Percentiles rank a stretch among this genome's conserved stretches.
Evolutionary conservation across 2,113 vertebrate species (phyloP).

Genomic region (Phrynosoma blainvillii): DNA sequence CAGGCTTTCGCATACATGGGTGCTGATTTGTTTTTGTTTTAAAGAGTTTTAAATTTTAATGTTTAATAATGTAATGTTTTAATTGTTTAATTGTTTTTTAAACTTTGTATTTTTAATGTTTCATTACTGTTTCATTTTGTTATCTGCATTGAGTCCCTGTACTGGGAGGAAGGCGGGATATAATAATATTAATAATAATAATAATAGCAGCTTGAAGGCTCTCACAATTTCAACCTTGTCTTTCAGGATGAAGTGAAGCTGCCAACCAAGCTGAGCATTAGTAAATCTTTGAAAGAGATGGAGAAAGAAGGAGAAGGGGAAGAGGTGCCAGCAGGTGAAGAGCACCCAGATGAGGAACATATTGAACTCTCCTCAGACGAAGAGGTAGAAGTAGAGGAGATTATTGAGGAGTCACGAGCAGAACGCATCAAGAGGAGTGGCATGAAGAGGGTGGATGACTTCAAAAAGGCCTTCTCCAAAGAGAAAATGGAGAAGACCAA

Average conservation of each 20-base stretch:
- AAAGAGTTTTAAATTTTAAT: too few species aligned
- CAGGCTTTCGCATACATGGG: too few species aligned
- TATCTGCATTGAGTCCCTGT: too few species aligned
- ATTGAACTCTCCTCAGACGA: constrained; percentile 87
- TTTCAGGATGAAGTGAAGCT: constrained; percentile 90
- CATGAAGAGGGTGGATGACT: constrained; percentile 90
- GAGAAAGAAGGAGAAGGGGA: constrained; percentile 81
- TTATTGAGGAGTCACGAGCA: constrained; percentile 92
- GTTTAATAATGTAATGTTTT: too few species aligned
- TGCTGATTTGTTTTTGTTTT: too few species aligned
- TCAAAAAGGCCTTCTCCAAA: constrained; percentile 97
- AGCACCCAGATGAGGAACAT: constrained; percentile 77
- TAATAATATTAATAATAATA: too few species aligned
- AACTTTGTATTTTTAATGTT: too few species aligned
- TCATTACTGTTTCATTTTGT: too few species aligned
- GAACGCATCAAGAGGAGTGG: constrained; percentile 91
- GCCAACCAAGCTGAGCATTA: constrained; percentile 87
- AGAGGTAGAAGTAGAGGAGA: constrained; percentile 94
- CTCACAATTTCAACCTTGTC: constrained; percentile 58
- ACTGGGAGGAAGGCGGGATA: too few species aligned
- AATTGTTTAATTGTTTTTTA: too few species aligned
- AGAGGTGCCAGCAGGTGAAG: constrained; percentile 76
- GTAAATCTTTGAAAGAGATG: constrained; percentile 82
- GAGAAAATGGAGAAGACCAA: constrained; percentile 94
- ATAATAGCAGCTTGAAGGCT: not conserved